Evolutionary conservation across 2,888 invertebrate genomes (phyloP).

Genomic region (Nipponacmea schrenckii): DNA sequence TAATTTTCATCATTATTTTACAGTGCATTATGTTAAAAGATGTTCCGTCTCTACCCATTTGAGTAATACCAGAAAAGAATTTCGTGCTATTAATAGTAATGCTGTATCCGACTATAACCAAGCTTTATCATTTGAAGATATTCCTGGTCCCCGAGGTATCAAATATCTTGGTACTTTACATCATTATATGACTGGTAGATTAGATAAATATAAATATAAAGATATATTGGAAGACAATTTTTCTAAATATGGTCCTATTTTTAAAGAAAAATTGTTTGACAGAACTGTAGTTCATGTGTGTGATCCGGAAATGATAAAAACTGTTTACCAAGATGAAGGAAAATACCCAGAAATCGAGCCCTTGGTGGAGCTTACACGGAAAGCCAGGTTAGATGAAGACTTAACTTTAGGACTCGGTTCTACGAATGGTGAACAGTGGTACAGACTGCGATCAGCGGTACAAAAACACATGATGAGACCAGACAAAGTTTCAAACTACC

Average conservation of each 20-base stretch:
- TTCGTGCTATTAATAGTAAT: too few species aligned
- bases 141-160: conserved; percentile 60
- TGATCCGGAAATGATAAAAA: conserved; percentile 84
- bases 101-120: too few species aligned
- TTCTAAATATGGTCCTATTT: conserved; percentile 81
- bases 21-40: too few species aligned
- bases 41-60: too few species aligned
- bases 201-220: conserved; percentile 61
- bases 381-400: conserved; percentile 69
- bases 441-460: conserved; percentile 85
- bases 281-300: conserved; percentile 82
- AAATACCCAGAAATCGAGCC: conserved; percentile 71
- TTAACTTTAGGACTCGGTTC: conserved; percentile 73
- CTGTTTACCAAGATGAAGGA: conserved; percentile 72
- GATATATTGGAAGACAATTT: conserved; percentile 71
- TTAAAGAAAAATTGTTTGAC: conserved; percentile 81
- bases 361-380: conserved; percentile 71
- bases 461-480: conserved; percentile 90
- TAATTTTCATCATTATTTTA: too few species aligned
- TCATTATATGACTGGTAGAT: conserved; percentile 46
- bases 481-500: conserved; percentile 79
- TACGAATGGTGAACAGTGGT: conserved; percentile 90
- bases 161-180: conserved; percentile 61
- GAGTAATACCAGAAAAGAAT: too few species aligned
- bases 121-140: conserved; percentile 51